Evolutionary conservation across 2,113 vertebrate genomes (phyloP).

Genomic region (Solea senegalensis): DNA sequence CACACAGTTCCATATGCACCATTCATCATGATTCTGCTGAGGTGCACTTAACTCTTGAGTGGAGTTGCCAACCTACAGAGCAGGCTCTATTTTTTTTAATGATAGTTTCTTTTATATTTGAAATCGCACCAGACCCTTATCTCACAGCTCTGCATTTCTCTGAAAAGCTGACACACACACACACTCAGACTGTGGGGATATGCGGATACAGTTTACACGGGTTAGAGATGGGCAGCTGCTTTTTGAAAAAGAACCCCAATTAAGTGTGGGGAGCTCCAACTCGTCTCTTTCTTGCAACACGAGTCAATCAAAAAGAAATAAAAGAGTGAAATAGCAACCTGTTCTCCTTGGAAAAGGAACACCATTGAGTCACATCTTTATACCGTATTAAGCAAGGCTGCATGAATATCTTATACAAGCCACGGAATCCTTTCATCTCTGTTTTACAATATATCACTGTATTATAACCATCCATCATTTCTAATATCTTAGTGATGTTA

Average conservation of each 20-base stretch:
- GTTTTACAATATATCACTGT: too few species aligned
- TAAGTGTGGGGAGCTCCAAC: too few species aligned
- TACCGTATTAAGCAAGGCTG: too few species aligned
- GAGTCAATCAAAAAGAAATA: too few species aligned
- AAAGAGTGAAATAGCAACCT: too few species aligned
- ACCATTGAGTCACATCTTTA: too few species aligned
- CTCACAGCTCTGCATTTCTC: conserved; percentile 51
- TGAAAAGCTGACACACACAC: conserved; percentile 28
- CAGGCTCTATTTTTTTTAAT: conserved; percentile 53
- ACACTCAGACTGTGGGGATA: conserved; percentile 11
- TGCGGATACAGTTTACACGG: neutral
- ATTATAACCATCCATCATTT: too few species aligned
- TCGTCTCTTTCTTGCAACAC: too few species aligned
- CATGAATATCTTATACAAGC: too few species aligned
- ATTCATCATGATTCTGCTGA: conserved; percentile 71
- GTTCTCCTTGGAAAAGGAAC: too few species aligned
- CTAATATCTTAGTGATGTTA: too few species aligned
- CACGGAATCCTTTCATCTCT: too few species aligned
- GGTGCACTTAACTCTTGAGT: conserved; percentile 46
- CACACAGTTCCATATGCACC: conserved; percentile 42
- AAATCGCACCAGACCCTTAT: conserved; percentile 50
- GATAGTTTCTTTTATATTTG: conserved; percentile 55
- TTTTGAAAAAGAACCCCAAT: neutral
- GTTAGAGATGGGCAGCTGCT: conserved; percentile 5
- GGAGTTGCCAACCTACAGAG: conserved; percentile 40